A percentile compares a stretch with the other conserved stretches of the same genome.
Conservation (phyloP, 2,797 vertebrate genomes). For the Alcedo quadribrachys region DNA sequence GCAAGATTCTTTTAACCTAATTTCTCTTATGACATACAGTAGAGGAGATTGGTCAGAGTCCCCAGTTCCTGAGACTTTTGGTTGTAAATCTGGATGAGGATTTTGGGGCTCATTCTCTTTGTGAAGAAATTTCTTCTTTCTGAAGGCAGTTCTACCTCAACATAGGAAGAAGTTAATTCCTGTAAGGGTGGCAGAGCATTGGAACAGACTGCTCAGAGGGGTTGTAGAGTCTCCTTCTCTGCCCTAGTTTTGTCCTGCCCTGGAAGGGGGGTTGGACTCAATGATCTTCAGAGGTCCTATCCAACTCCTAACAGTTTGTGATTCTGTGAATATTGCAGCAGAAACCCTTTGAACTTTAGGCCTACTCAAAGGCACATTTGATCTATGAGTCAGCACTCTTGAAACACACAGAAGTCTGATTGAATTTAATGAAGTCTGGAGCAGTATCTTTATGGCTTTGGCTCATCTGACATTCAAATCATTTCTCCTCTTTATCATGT, state of each 20-base stretch:
- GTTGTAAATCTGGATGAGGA: not conserved
- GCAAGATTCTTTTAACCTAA: not conserved
- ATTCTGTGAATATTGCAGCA: not conserved
- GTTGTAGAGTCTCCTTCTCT: too few relatives aligned
- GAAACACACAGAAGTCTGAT: not conserved
- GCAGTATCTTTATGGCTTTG: slow-evolving; percentile 1
- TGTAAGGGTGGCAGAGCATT: too few relatives aligned
- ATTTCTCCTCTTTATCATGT: not conserved
- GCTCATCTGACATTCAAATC: slow-evolving; percentile 3
- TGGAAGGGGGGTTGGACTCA: too few relatives aligned
- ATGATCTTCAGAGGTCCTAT: too few relatives aligned
- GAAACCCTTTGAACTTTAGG: not conserved
- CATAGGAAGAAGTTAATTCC: too few relatives aligned
- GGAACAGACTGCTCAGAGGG: too few relatives aligned
- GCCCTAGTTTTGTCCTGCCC: too few relatives aligned
- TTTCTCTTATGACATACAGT: not conserved
- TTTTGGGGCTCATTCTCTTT: not conserved
- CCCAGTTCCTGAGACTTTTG: not conserved
- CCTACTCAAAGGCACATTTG: not conserved
- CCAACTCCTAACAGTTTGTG: too few relatives aligned
- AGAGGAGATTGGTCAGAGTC: not conserved
- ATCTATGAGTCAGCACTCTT: not conserved
- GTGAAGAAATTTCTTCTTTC: not conserved
- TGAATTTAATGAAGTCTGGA: slow-evolving; percentile 52
- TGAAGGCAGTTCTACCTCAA: not conserved